Conservation (phyloP, 2,888 invertebrate genomes). For the Slavum lentiscoides region DNA sequence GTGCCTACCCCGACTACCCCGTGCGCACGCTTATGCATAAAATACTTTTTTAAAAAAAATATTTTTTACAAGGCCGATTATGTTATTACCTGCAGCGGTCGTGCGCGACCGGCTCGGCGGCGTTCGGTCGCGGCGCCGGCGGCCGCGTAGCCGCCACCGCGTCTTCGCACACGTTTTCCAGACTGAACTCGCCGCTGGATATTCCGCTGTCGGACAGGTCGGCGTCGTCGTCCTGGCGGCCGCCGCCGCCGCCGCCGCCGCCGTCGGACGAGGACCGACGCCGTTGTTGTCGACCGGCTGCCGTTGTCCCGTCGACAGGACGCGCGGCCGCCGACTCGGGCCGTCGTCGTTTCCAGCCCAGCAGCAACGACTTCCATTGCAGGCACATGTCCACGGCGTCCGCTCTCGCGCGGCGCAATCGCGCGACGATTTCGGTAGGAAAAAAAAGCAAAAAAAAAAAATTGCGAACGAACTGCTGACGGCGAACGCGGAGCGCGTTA, state of each 20-base stretch:
- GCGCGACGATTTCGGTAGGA: no score
- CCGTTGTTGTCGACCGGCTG: background rate
- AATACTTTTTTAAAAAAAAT: no score
- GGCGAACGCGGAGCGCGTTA: no score
- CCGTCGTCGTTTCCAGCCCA: background rate
- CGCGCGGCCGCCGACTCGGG: background rate
- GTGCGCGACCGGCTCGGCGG: background rate
- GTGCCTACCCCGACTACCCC: no score
- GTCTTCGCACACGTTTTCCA: slow-evolving; percentile 44
- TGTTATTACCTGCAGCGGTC: no score
- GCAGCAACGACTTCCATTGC: slow-evolving; percentile 14
- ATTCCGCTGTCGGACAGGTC: slow-evolving; percentile 36
- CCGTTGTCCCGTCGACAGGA: no score
- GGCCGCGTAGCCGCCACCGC: no score
- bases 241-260: background rate
- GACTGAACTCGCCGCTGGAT: slow-evolving; percentile 41
- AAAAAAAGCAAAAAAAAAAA: no score
- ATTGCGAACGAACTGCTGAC: no score
- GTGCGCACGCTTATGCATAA: no score
- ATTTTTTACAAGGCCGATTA: no score
- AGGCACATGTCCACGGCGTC: slow-evolving; percentile 25
- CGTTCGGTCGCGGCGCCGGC: background rate
- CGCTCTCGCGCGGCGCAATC: no score
- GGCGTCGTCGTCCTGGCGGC: slow-evolving; percentile 6
- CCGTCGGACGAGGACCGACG: background rate